Evolutionary conservation across 2,888 invertebrate species (phyloP).

Genomic region (Craniophora ligustri): DNA sequence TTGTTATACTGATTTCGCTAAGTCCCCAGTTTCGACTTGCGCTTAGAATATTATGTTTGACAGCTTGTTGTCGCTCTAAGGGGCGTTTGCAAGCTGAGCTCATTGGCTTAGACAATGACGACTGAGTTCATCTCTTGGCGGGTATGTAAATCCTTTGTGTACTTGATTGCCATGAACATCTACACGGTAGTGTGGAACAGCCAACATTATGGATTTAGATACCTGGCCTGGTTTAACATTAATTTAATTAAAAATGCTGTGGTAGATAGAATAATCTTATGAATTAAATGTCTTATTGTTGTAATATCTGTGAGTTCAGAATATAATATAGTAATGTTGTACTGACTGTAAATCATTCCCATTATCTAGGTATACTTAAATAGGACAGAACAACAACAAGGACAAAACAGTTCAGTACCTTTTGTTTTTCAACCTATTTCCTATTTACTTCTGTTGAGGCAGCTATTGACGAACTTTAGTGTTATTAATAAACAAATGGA

Average conservation of each 20-base stretch:
- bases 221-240: slow-evolving; percentile 30
- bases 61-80: slow-evolving; percentile 95
- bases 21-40: slow-evolving; percentile 98
- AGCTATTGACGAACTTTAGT: too few species aligned
- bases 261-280: slow-evolving; percentile 5
- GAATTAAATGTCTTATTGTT: slow-evolving; percentile 7
- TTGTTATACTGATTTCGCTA: slow-evolving; percentile 95
- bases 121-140: slow-evolving; percentile 84
- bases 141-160: slow-evolving; percentile 51
- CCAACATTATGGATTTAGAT: slow-evolving; percentile 39
- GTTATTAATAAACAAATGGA: too few species aligned
- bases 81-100: slow-evolving; percentile 95
- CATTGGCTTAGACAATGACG: slow-evolving; percentile 95
- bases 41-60: slow-evolving; percentile 95
- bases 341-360: slow-evolving; percentile 30
- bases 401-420: too few species aligned
- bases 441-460: too few species aligned
- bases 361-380: too few species aligned
- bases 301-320: slow-evolving; percentile 22
- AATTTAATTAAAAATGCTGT: neutral
- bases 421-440: too few species aligned
- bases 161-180: slow-evolving; percentile 2
- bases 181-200: slow-evolving; percentile 6
- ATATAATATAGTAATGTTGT: slow-evolving; percentile 3
- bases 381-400: too few species aligned